Percentiles rank a stretch among this genome's conserved stretches.
These are phyloP conservation scores for Drosophila malerkotliana DNA, from an alignment of 1,140 invertebrate genomes.

Conservation along the genomic window DNA sequence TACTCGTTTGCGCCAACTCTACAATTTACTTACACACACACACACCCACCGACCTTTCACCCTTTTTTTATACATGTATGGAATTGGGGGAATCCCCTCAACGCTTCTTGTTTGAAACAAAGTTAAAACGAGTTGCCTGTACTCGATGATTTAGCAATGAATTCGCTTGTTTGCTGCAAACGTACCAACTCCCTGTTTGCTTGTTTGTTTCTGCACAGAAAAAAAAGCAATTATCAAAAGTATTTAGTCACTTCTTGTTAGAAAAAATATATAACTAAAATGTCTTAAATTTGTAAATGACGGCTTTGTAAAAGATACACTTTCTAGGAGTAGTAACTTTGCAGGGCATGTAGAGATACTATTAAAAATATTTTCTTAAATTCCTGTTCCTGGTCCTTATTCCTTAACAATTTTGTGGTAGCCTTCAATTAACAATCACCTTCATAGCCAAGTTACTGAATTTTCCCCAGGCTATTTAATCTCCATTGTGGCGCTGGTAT, in stretches of 20 bases:
- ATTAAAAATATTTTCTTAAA: too few species aligned
- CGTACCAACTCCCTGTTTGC: slow-evolving; percentile 10
- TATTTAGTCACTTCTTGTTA: not conserved
- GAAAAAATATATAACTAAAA: too few species aligned
- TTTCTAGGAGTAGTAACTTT: too few species aligned
- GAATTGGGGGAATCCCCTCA: slow-evolving; percentile 40
- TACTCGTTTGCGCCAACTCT: slow-evolving; percentile 80
- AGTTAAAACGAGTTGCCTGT: slow-evolving; percentile 60
- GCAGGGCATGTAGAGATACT: too few species aligned
- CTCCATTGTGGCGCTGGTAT: slow-evolving; percentile 16
- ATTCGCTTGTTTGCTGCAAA: slow-evolving; percentile 37
- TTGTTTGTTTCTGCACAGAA: slow-evolving; percentile 24
- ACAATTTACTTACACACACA: slow-evolving; percentile 66
- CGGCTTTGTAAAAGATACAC: too few species aligned
- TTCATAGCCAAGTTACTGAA: slow-evolving; percentile 9
- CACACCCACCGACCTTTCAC: not conserved
- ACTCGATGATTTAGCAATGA: slow-evolving; percentile 47
- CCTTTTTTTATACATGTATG: not conserved
- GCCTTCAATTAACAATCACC: slow-evolving; percentile 25
- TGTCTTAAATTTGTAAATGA: too few species aligned
- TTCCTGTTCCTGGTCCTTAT: too few species aligned
- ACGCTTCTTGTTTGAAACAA: slow-evolving; percentile 28
- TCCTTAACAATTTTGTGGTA: too few species aligned
- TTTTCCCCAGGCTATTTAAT: slow-evolving; percentile 19
- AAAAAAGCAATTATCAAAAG: not conserved